Evolutionary conservation across 2,113 vertebrate genomes (phyloP).

Genomic region (Tragelaphus imberbis): DNA sequence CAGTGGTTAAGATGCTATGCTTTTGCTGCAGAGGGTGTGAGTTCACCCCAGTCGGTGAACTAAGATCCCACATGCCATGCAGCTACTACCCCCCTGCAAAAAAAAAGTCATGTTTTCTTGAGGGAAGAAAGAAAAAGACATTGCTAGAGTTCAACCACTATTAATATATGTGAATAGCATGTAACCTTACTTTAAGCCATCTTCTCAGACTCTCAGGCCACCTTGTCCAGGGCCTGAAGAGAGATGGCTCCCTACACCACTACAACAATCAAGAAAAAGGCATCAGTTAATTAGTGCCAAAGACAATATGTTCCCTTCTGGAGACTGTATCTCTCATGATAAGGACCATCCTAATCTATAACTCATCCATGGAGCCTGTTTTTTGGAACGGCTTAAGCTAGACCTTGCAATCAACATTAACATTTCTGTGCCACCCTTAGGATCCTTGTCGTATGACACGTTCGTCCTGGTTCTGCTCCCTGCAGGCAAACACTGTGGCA

Average conservation of each 20-base stretch:
- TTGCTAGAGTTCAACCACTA: not conserved
- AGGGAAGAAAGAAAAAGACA: not conserved
- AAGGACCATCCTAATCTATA: not conserved
- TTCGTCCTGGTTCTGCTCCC: not conserved
- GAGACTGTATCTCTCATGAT: not conserved
- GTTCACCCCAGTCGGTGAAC: not conserved
- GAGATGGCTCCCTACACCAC: not conserved
- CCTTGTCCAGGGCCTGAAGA: not conserved
- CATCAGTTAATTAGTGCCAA: not conserved
- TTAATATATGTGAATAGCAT: not conserved
- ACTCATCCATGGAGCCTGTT: not conserved
- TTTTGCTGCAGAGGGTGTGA: not conserved
- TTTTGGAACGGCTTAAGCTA: not conserved
- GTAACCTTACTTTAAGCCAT: not conserved
- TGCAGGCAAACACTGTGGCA: not conserved
- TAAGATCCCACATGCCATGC: not conserved
- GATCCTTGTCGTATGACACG: not conserved
- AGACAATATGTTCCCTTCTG: not conserved
- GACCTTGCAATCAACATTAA: not conserved
- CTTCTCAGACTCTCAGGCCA: not conserved
- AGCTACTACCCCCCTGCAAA: accelerated
- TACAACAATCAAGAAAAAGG: not conserved
- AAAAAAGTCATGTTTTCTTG: not conserved
- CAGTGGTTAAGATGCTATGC: not conserved
- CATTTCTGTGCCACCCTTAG: not conserved